Evolutionary conservation across 2,888 invertebrate species (phyloP), one percentile per base, ranked within the genome.

Genomic region (Hedya salicella): DNA sequence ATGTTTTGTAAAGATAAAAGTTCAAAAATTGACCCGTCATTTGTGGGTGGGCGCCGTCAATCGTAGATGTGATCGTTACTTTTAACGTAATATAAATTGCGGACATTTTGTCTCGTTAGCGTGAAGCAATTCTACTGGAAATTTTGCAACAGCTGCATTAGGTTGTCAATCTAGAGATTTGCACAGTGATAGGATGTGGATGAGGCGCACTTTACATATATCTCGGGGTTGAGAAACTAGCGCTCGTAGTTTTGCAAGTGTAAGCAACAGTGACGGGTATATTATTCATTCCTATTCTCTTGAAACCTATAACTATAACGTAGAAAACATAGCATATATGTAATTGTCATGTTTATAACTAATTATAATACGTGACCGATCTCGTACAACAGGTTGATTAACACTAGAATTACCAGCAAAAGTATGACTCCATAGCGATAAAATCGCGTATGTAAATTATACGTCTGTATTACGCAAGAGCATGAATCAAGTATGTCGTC

Each of bases 401-500:
- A 13, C 14, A 46, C 25, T 44, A 19, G 25, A 57, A 59, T 42
- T 40, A 8, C 9, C 49, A 30, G 56, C 49, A 57, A 39, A 44
- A 36, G 21, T 53, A 59, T 44, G 42, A 50, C 56, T 25, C 36
- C 50, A 59, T 25, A 44, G 3, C 17, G 54, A 62, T 54, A 52
- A 19, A 42, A 46, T 44, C 36, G 17, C 44, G 5, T 53, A 60
- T 53, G 59, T 60, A 53, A 59, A 59, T 52, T 56, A 46, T 21
- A 52, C 52, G 49, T 36, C 21, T 13, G 39, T 30, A 40, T 66
- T 66, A 61, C 53, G 60, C 60, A 60, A 66, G 40, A 39, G 9
- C 42, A 46, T 59, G 14, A 36, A 62, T 57, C 61, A 67, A 39
- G 69, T 71, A 65, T 75, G 76, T 68, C 74, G 67, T 48, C 52